Conservation (phyloP, 1,140 invertebrate genomes). For the Listronotus bonariensis region DNA sequence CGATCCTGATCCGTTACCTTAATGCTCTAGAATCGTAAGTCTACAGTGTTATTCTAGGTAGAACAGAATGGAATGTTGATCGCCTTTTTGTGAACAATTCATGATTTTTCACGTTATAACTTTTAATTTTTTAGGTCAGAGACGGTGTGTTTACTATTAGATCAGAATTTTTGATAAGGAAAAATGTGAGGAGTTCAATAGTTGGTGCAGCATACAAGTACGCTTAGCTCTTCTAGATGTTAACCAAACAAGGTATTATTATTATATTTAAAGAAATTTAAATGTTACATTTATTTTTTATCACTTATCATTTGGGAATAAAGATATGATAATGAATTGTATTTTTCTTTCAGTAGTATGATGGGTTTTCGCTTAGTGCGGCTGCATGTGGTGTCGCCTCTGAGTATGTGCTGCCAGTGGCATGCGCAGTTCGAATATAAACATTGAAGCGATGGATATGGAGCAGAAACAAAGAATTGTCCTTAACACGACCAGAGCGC, state of each 20-base stretch:
- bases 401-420: slow-evolving; percentile 41
- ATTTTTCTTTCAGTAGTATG: not conserved
- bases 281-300: not conserved
- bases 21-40: slow-evolving; percentile 75
- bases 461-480: slow-evolving; percentile 62
- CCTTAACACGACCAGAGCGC: slow-evolving; percentile 64
- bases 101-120: too few species aligned
- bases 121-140: slow-evolving; percentile 62
- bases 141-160: slow-evolving; percentile 68
- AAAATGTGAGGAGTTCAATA: slow-evolving; percentile 72
- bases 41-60: slow-evolving; percentile 31
- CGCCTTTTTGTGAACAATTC: too few species aligned
- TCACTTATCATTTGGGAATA: too few species aligned
- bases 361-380: slow-evolving; percentile 1
- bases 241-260: slow-evolving; percentile 53
- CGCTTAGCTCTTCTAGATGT: slow-evolving; percentile 72
- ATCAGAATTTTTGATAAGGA: slow-evolving; percentile 70
- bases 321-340: too few species aligned
- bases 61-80: too few species aligned
- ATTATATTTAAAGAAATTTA: not conserved
- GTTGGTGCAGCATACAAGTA: slow-evolving; percentile 79
- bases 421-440: slow-evolving; percentile 44
- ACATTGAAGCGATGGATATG: slow-evolving; percentile 54
- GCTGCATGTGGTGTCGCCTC: slow-evolving; percentile 45
- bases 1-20: slow-evolving; percentile 69